phyloP scores from a whole-genome alignment of 1,140 invertebrate species.

The Sitophilus oryzae region DNA sequence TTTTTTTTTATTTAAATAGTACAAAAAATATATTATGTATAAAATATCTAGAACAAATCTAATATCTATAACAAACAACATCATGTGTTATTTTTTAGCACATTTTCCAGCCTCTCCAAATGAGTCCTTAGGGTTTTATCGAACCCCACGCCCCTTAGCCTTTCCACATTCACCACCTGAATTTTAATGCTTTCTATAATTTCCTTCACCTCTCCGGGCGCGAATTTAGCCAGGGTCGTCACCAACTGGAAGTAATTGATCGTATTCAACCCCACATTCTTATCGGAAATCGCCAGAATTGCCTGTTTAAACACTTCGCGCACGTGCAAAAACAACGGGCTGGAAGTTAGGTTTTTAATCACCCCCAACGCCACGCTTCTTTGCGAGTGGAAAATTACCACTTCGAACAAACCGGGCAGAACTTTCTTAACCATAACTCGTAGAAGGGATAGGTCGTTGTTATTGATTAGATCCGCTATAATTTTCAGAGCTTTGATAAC shows the following conservation, averaged over 20 bases:
- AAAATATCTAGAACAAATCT: no score
- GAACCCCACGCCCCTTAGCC: constrained; percentile 38
- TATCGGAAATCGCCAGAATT: constrained; percentile 29
- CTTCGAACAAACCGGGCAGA: constrained; percentile 34
- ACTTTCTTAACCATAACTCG: constrained; percentile 30
- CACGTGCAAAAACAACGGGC: constrained; percentile 25
- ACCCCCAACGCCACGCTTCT: constrained; percentile 29
- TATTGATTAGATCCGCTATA: constrained; percentile 30
- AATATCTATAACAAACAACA: no score
- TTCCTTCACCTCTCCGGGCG: constrained; percentile 28
- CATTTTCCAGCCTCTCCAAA: constrained; percentile 32
- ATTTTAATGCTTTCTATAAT: constrained; percentile 29
- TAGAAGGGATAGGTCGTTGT: constrained; percentile 15
- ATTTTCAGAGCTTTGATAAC: constrained; percentile 36
- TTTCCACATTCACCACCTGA: constrained; percentile 34
- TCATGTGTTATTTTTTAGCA: no score
- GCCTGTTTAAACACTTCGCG: constrained; percentile 22
- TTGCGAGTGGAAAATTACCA: constrained; percentile 35
- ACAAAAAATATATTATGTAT: no score
- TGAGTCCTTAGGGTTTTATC: constrained; percentile 37
- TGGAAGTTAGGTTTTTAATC: constrained; percentile 28
- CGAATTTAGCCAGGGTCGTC: constrained; percentile 32
- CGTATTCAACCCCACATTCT: constrained; percentile 38
- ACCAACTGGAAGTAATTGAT: constrained; percentile 39
- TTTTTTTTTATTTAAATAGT: no score